Evolutionary conservation across 1,140 invertebrate genomes (phyloP), one percentile per base, ranked within the genome.

Genomic region (Cherax quadricarinatus): DNA sequence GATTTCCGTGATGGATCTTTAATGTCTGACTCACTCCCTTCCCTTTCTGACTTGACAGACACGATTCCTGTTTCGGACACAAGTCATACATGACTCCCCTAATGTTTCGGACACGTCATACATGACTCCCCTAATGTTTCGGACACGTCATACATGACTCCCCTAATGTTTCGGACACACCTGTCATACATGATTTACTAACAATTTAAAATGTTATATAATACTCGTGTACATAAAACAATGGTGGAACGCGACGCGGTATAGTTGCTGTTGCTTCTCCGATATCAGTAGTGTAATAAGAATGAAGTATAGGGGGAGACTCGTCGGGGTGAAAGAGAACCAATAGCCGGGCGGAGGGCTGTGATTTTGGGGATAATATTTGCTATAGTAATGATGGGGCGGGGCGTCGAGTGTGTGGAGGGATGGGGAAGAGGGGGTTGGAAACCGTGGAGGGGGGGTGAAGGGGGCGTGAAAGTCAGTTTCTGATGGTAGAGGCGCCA

Each of bases 301-400:
- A 30, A 30, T 24, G 24, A 24, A 30, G 30, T 30, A 30, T 6
- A 30, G 24, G 30, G 30, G 70, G n/a, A n/a, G 70, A 75, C 70
- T 30, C 70, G 9, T 75, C 70, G 1, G 70, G n/a, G 3, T 75
- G 70, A 75, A 21, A 75, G 30, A 70, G 83, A 30, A 70, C 83
- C 83, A 85, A 85, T 85, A 21, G 48, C 30, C 7, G 10, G 83
- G 24, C 30, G 9, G 10, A n/a, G n/a, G 18, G 62, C 83, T 85
- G 83, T 85, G 83, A 85, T 85, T 62, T 85, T 70, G 70, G 70
- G 83, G n/a, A 14, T 62, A 85, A 85, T 85, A 85, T 85, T 66
- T 85, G 83, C 70, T 70, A n/a, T 70, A 62, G 83, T 70, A 85
- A 70, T 53, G 60, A 5, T n/a, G 62, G 83, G 83, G 83, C 83